These are phyloP conservation scores for Musca domestica DNA, from an alignment of 1,140 invertebrate genomes.

Conservation along the genomic window DNA sequence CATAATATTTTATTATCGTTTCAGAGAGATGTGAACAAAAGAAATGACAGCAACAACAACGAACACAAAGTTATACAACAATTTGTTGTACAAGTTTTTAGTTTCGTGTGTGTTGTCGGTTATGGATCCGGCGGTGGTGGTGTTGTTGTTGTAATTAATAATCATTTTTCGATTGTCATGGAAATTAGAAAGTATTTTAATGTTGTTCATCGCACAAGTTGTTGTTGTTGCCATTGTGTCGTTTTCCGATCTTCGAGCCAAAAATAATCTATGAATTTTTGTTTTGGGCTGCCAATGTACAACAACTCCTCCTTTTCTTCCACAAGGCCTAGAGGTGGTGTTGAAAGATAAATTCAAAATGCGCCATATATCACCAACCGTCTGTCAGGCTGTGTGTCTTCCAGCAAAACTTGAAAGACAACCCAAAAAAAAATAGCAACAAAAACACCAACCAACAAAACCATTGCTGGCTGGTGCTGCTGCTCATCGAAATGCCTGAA, in stretches of 20 bases:
- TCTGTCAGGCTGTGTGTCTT: neutral
- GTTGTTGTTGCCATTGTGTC: neutral
- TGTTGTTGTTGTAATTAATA: neutral
- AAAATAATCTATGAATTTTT: neutral
- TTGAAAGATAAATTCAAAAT: neutral
- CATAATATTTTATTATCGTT: too few species aligned
- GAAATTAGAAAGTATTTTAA: slow-evolving; percentile 16
- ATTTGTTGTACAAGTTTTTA: neutral
- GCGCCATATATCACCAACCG: neutral
- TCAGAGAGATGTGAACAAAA: too few species aligned
- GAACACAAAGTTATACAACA: too few species aligned
- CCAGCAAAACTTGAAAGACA: neutral
- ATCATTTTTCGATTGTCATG: slow-evolving; percentile 3
- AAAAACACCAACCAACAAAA: neutral
- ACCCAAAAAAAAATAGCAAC: slow-evolving; percentile 2
- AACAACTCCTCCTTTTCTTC: neutral
- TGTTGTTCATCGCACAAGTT: neutral
- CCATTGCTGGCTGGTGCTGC: neutral
- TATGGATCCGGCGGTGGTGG: neutral
- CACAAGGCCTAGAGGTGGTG: too few species aligned
- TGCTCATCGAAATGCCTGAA: slow-evolving; percentile 8
- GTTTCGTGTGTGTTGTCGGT: neutral
- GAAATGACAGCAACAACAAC: too few species aligned
- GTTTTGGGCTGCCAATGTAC: neutral
- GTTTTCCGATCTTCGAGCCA: neutral